Evolutionary conservation across 2,797 vertebrate genomes (phyloP).

Genomic region (Macrochelys suwanniensis): DNA sequence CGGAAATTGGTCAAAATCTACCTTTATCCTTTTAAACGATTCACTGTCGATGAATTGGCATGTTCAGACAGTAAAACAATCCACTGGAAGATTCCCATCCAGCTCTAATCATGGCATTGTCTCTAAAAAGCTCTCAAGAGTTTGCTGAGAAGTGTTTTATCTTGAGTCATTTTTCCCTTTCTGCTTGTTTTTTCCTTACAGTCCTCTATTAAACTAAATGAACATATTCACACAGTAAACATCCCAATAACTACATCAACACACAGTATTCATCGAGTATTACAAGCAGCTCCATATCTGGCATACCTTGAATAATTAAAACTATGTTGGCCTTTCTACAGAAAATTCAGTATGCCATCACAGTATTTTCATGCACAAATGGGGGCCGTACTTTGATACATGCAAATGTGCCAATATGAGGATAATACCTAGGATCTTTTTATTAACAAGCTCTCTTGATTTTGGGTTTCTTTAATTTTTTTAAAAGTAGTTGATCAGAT

Average conservation of each 20-base stretch:
- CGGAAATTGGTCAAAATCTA: background rate
- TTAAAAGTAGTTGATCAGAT: no score
- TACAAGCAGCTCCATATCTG: background rate
- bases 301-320: background rate
- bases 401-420: no score
- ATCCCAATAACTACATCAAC: background rate
- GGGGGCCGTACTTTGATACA: no score
- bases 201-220: background rate
- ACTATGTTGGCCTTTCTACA: background rate
- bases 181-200: background rate
- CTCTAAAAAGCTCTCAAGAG: background rate
- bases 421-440: no score
- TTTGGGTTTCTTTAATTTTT: no score
- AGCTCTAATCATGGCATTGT: rapidly evolving
- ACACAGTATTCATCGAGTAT: background rate
- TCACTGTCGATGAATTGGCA: background rate
- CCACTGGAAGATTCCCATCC: background rate
- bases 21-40: background rate
- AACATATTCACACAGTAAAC: background rate
- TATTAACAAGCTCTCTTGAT: no score
- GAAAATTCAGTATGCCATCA: background rate
- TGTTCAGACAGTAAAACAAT: background rate
- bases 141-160: background rate
- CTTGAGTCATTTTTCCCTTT: background rate
- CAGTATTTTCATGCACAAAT: no score